Evolutionary conservation across 2,888 invertebrate genomes (phyloP).

Genomic region (Orthosia cruda): DNA sequence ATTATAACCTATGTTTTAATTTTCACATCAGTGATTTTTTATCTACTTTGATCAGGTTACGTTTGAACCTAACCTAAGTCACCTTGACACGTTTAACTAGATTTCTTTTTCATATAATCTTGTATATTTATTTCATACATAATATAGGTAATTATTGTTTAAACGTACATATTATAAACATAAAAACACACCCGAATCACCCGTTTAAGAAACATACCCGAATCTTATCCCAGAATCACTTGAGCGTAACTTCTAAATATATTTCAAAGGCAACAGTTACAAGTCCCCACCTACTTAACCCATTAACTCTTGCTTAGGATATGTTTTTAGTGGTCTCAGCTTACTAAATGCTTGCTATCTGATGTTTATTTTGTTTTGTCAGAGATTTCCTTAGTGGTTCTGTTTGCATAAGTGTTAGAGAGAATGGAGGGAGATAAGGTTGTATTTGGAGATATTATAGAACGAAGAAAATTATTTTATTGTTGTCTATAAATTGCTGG

Average conservation of each 20-base stretch:
- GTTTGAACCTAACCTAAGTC: too few relatives aligned
- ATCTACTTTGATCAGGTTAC: too few relatives aligned
- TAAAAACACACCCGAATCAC: too few relatives aligned
- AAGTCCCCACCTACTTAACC: constrained; percentile 81
- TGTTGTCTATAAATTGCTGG: neutral
- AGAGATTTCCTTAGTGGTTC: constrained; percentile 33
- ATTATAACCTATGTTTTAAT: too few relatives aligned
- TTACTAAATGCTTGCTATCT: constrained; percentile 48
- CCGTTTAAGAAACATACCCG: constrained; percentile 42
- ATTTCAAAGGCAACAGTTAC: constrained; percentile 81
- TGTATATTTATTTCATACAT: too few relatives aligned
- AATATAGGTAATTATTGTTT: too few relatives aligned
- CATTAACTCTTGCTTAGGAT: constrained; percentile 80
- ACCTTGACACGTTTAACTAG: too few relatives aligned
- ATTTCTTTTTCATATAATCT: too few relatives aligned
- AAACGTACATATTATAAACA: too few relatives aligned
- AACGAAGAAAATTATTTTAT: neutral
- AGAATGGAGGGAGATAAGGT: neutral
- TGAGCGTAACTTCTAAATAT: constrained; percentile 78
- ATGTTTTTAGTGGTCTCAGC: constrained; percentile 74
- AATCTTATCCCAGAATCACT: constrained; percentile 69
- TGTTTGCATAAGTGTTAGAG: constrained; percentile 10
- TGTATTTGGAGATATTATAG: neutral
- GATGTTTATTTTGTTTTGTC: constrained; percentile 51
- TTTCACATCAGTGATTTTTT: too few relatives aligned